phyloP scores from a whole-genome alignment of 2,888 invertebrate species.

The Ochropacha duplaris region DNA sequence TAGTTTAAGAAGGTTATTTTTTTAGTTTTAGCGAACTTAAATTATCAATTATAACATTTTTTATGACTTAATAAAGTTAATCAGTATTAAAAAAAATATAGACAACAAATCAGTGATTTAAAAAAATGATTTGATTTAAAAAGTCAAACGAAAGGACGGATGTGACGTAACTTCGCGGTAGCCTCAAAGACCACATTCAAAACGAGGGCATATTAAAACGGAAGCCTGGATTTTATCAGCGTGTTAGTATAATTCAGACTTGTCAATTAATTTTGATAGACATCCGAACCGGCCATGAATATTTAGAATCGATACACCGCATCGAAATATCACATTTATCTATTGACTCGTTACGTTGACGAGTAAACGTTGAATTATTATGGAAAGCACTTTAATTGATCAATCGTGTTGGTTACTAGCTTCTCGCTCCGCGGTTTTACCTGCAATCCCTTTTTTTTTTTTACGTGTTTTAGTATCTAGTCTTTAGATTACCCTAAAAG shows the following conservation, averaged over 20 bases:
- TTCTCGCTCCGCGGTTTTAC: too few relatives aligned
- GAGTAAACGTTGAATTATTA: neutral
- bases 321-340: conserved; percentile 2
- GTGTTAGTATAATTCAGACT: conserved; percentile 4
- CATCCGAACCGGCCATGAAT: conserved; percentile 1
- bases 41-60: too few relatives aligned
- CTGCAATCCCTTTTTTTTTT: too few relatives aligned
- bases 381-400: neutral
- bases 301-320: neutral
- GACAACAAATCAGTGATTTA: neutral
- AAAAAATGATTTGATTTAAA: too few relatives aligned
- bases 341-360: neutral
- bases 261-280: conserved; percentile 9
- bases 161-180: neutral
- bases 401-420: too few relatives aligned
- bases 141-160: neutral
- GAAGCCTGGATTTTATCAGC: conserved; percentile 3
- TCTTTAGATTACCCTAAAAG: neutral
- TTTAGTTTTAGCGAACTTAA: too few relatives aligned
- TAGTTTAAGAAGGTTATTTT: too few relatives aligned
- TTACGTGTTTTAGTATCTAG: too few relatives aligned
- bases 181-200: neutral
- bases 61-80: too few relatives aligned
- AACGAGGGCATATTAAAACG: conserved; percentile 3
- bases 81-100: too few relatives aligned